Conservation (phyloP, 2,888 invertebrate genomes). For the Dicyrtomina minuta region DNA sequence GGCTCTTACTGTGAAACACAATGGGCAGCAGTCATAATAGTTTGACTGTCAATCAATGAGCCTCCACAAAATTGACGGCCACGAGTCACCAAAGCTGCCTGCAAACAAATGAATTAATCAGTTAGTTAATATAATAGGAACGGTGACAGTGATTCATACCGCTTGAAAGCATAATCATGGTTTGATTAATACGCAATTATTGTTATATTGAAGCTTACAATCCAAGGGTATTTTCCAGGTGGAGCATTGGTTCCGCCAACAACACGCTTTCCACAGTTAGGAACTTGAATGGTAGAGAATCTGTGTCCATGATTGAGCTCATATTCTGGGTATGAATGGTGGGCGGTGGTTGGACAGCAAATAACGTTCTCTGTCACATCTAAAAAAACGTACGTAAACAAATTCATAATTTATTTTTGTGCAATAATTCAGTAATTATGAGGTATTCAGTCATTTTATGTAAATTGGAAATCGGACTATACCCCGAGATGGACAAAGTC, state of each 20-base stretch:
- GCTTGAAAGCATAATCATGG: too few species aligned
- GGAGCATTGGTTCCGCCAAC: constrained; percentile 76
- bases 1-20: constrained; percentile 24
- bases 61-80: constrained; percentile 87
- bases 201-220: constrained; percentile 54
- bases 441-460: too few species aligned
- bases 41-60: constrained; percentile 68
- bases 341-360: constrained; percentile 16
- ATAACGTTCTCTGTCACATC: constrained; percentile 13
- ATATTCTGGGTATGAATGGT: not conserved
- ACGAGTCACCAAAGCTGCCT: constrained; percentile 75
- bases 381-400: not conserved
- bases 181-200: too few species aligned
- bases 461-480: too few species aligned
- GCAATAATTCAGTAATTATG: too few species aligned
- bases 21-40: constrained; percentile 63
- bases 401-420: not conserved
- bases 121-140: too few species aligned
- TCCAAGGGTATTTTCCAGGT: constrained; percentile 80
- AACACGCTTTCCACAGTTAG: constrained; percentile 65
- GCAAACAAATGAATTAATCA: constrained; percentile 37
- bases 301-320: not conserved
- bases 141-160: too few species aligned
- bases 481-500: too few species aligned
- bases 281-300: too few species aligned